Evolutionary conservation across 1,140 invertebrate genomes (phyloP).

Genomic region (Drosophila pseudoananassae): DNA sequence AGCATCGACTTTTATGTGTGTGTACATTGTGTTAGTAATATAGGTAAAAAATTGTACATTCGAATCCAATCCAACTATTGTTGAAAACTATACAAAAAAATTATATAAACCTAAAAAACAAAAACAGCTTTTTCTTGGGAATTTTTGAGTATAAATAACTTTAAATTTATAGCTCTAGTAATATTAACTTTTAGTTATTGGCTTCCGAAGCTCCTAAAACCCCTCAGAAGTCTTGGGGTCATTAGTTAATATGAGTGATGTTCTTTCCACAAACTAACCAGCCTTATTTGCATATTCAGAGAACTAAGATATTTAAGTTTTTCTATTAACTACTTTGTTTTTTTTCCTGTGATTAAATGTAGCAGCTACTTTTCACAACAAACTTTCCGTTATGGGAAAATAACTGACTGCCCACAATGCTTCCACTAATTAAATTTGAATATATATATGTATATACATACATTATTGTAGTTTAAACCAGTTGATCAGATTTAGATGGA

Average conservation of each 20-base stretch:
- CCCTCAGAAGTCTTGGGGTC: background rate
- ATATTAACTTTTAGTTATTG: background rate
- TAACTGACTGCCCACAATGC: background rate
- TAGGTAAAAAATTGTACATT: constrained; percentile 70
- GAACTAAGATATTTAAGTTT: background rate
- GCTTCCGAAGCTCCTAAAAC: background rate
- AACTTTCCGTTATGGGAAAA: background rate
- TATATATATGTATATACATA: background rate
- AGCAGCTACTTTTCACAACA: background rate
- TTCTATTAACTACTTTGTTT: background rate
- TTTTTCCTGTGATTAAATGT: background rate
- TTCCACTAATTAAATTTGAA: background rate
- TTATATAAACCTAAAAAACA: constrained; percentile 51
- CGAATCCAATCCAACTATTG: constrained; percentile 61
- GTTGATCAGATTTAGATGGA: background rate
- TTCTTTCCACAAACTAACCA: background rate
- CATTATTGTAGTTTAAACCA: background rate
- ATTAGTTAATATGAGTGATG: background rate
- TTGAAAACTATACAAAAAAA: constrained; percentile 63
- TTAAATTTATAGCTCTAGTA: background rate
- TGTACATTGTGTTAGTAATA: constrained; percentile 75
- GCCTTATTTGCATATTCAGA: background rate
- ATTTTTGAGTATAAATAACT: background rate
- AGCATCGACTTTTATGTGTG: constrained; percentile 62
- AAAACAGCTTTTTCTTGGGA: no score